phyloP scores from a whole-genome alignment of 2,888 invertebrate genomes.

The Reticulitermes lucifugus region DNA sequence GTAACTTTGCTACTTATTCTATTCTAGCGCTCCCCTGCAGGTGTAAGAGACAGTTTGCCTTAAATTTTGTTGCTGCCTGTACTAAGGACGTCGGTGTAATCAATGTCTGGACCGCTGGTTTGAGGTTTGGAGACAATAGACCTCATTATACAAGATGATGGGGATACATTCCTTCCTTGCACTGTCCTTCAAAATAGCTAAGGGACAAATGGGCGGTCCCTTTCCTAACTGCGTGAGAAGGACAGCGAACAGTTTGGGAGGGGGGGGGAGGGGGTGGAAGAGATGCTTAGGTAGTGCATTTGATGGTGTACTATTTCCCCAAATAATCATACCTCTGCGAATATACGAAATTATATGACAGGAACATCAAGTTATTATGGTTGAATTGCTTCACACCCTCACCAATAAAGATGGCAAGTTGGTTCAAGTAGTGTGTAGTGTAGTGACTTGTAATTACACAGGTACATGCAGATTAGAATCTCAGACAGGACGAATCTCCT shows the following conservation, averaged over 20 bases:
- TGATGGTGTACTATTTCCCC: background rate
- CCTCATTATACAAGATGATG: constrained; percentile 24
- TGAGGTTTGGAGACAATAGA: constrained; percentile 34
- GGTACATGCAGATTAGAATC: too few species aligned
- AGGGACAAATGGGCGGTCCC: constrained; percentile 23
- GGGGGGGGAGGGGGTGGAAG: background rate
- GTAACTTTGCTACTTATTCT: background rate
- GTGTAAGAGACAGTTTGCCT: background rate
- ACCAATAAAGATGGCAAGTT: too few species aligned
- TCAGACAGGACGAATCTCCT: too few species aligned
- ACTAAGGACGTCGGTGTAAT: background rate
- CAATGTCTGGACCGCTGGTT: background rate
- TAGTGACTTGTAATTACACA: too few species aligned
- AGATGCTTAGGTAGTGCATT: background rate
- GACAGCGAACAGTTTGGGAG: background rate
- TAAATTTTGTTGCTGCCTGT: background rate
- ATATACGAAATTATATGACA: too few species aligned
- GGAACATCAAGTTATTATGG: too few species aligned
- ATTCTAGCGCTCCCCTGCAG: background rate
- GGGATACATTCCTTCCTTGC: background rate
- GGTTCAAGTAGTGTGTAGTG: too few species aligned
- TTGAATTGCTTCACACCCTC: too few species aligned
- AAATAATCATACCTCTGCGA: too few species aligned
- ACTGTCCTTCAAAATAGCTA: constrained; percentile 1
- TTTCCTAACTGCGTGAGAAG: background rate